Evolutionary conservation across 2,888 invertebrate species (phyloP).

Genomic region (Nymphalis urticae): DNA sequence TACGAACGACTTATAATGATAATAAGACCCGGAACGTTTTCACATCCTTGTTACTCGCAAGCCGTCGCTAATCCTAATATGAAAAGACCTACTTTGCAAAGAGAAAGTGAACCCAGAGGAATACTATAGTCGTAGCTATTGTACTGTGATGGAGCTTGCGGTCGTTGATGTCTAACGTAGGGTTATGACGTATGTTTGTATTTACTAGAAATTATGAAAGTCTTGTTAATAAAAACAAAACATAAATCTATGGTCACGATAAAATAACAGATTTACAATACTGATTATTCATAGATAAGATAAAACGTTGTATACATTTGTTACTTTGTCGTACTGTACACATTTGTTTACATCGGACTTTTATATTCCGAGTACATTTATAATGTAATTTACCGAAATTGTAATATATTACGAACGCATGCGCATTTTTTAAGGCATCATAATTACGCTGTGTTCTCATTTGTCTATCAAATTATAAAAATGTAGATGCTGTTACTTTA

Average conservation of each 20-base stretch:
- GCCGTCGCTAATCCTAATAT: slow-evolving; percentile 36
- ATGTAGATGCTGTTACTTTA: slow-evolving; percentile 26
- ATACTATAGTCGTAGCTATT: slow-evolving; percentile 25
- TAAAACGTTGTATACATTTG: too few relatives aligned
- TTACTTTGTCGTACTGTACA: too few relatives aligned
- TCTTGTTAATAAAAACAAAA: background rate
- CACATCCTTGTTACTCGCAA: slow-evolving; percentile 28
- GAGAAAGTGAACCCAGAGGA: slow-evolving; percentile 48
- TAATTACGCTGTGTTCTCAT: slow-evolving; percentile 17
- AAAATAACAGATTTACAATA: too few relatives aligned
- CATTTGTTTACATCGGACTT: too few relatives aligned
- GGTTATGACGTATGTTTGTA: slow-evolving; percentile 33
- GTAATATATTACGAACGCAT: background rate
- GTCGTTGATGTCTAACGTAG: slow-evolving; percentile 43
- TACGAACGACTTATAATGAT: slow-evolving; percentile 14
- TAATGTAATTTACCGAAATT: background rate
- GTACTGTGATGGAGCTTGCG: slow-evolving; percentile 25
- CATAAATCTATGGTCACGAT: background rate
- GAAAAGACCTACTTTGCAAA: slow-evolving; percentile 41
- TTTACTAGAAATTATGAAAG: slow-evolving; percentile 1
- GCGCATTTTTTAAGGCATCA: background rate
- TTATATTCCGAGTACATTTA: too few relatives aligned
- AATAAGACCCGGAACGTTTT: slow-evolving; percentile 29
- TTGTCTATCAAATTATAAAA: slow-evolving; percentile 22
- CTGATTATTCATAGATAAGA: too few relatives aligned